A percentile compares a stretch with the other conserved stretches of the same genome.
These are phyloP conservation scores for Saturnia pavonia DNA, from an alignment of 2,888 invertebrate genomes.

Conservation along the genomic window DNA sequence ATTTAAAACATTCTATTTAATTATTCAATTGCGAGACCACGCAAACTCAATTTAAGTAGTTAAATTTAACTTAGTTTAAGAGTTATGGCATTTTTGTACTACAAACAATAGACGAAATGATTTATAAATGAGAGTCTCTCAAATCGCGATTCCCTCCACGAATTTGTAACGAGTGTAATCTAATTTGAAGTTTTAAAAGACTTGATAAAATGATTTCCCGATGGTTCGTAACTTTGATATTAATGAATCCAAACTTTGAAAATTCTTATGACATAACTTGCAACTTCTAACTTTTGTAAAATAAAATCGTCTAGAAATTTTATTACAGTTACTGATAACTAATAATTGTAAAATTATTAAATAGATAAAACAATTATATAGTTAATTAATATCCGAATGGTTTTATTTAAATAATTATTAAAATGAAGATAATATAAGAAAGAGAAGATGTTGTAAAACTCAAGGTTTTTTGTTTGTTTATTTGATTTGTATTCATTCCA, in stretches of 20 bases:
- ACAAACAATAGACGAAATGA: not conserved
- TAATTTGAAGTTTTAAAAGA: constrained; percentile 49
- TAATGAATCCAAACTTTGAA: constrained; percentile 3
- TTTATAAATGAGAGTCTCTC: not conserved
- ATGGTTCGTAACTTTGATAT: constrained; percentile 6
- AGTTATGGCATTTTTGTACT: not conserved
- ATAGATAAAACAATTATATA: not conserved
- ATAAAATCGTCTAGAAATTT: not conserved
- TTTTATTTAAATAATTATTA: too few species aligned
- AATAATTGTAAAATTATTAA: not conserved
- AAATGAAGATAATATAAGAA: too few species aligned
- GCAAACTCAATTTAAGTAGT: not conserved
- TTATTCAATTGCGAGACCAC: not conserved
- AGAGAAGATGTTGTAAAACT: too few species aligned
- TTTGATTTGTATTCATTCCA: not conserved
- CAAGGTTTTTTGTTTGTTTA: not conserved
- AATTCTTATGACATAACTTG: not conserved
- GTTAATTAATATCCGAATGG: not conserved
- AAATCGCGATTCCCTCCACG: constrained; percentile 35
- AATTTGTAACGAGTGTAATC: constrained; percentile 49
- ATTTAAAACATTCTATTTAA: not conserved
- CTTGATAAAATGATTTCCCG: constrained; percentile 20
- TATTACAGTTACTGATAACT: not conserved
- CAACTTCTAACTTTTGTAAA: not conserved
- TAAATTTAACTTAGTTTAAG: not conserved